Evolutionary conservation across 2,888 invertebrate genomes (phyloP).

Genomic region (Chymomyza caudatula): DNA sequence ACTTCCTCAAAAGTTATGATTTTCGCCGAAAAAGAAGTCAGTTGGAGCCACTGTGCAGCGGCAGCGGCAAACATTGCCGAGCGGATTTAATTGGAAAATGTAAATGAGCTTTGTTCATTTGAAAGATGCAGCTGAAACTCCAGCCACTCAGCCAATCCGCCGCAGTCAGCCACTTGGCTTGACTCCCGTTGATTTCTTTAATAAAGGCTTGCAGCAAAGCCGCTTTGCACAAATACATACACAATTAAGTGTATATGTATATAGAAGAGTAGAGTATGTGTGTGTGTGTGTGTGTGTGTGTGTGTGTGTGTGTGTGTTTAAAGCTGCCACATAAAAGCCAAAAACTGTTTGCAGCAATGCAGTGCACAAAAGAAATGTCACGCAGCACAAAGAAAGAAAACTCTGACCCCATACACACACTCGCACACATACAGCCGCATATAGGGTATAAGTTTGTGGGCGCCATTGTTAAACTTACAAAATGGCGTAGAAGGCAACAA

Average conservation of each 20-base stretch:
- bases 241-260: neutral
- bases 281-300: neutral
- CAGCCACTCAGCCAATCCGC: conserved; percentile 19
- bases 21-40: too few species aligned
- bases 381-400: conserved; percentile 18
- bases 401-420: conserved; percentile 49
- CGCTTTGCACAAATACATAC: conserved; percentile 13
- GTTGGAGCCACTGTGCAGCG: conserved; percentile 19
- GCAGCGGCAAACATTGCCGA: conserved; percentile 25
- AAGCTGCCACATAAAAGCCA: conserved; percentile 34
- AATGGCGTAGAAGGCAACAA: conserved; percentile 63
- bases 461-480: conserved; percentile 67
- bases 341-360: neutral
- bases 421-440: conserved; percentile 13
- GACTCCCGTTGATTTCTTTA: conserved; percentile 52
- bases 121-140: conserved; percentile 45
- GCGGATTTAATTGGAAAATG: conserved; percentile 76
- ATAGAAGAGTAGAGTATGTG: neutral
- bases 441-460: conserved; percentile 24
- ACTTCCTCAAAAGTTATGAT: too few species aligned
- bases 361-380: conserved; percentile 54
- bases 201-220: conserved; percentile 14
- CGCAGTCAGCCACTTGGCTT: conserved; percentile 44
- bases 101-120: conserved; percentile 75
- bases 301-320: conserved; percentile 28